Conservation (phyloP, 2,888 invertebrate genomes). For the Folsomia manolachei region DNA sequence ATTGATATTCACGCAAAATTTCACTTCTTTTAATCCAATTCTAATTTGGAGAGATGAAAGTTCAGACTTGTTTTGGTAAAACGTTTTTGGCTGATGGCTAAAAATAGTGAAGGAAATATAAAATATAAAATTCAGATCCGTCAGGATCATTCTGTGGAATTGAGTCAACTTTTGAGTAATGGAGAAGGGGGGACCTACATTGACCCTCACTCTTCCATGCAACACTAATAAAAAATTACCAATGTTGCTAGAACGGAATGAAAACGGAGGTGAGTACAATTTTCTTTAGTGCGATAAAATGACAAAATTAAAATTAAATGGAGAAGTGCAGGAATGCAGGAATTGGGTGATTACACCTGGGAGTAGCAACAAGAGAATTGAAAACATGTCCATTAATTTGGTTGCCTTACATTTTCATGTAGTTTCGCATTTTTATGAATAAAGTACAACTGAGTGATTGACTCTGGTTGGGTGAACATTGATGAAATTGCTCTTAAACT, state of each 20-base stretch:
- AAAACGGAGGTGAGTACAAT: constrained; percentile 35
- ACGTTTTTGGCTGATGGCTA: too few relatives aligned
- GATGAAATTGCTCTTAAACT: neutral
- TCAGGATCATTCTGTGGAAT: too few relatives aligned
- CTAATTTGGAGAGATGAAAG: too few relatives aligned
- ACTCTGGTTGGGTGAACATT: too few relatives aligned
- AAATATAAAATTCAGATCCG: too few relatives aligned
- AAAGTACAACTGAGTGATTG: constrained; percentile 3
- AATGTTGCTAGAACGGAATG: constrained; percentile 29
- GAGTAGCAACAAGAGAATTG: neutral
- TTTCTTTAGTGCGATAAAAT: neutral
- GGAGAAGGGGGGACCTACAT: constrained; percentile 41
- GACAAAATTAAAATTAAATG: neutral
- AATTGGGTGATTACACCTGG: neutral
- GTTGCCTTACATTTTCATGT: neutral
- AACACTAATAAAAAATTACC: constrained; percentile 39
- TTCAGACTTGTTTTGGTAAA: too few relatives aligned
- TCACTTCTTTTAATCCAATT: too few relatives aligned
- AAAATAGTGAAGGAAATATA: too few relatives aligned
- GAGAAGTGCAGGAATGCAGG: neutral
- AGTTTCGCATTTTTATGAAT: neutral
- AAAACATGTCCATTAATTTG: neutral
- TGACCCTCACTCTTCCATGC: constrained; percentile 41
- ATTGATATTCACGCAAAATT: too few relatives aligned
- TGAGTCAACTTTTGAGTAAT: too few relatives aligned